phyloP scores from a whole-genome alignment of 2,888 invertebrate species.

The Elaeidobius kamerunicus region DNA sequence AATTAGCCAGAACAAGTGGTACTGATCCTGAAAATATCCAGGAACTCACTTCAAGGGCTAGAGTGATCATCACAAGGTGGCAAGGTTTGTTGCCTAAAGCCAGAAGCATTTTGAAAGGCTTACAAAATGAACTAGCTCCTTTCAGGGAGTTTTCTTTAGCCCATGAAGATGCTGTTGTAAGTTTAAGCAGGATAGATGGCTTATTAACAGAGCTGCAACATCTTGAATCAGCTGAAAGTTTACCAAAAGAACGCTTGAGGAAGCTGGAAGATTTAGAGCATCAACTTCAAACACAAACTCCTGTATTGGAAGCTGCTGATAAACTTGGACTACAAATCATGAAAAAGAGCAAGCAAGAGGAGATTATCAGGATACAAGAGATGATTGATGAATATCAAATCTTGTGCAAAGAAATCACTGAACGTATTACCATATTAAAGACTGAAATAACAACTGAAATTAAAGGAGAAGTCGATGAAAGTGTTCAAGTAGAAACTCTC shows the following conservation, averaged over 20 bases:
- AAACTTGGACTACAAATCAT: slow-evolving; percentile 59
- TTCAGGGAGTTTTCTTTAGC: slow-evolving; percentile 68
- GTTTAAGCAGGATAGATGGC: slow-evolving; percentile 69
- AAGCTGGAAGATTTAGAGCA: slow-evolving; percentile 56
- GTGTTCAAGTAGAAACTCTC: slow-evolving; percentile 69
- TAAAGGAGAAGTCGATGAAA: slow-evolving; percentile 55
- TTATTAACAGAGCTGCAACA: slow-evolving; percentile 68
- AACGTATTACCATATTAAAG: slow-evolving; percentile 52
- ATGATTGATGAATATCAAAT: slow-evolving; percentile 65
- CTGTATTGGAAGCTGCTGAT: slow-evolving; percentile 57
- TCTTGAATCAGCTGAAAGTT: slow-evolving; percentile 51
- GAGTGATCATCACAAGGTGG: slow-evolving; percentile 63
- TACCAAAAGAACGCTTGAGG: slow-evolving; percentile 49
- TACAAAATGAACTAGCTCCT: slow-evolving; percentile 58
- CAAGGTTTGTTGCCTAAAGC: slow-evolving; percentile 60
- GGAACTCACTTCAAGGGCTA: slow-evolving; percentile 58
- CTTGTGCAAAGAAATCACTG: slow-evolving; percentile 60
- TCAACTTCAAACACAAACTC: slow-evolving; percentile 55
- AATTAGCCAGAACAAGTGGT: slow-evolving; percentile 63
- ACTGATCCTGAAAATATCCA: slow-evolving; percentile 68
- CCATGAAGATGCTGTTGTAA: slow-evolving; percentile 68
- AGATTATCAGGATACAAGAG: slow-evolving; percentile 55
- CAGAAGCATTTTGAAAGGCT: slow-evolving; percentile 56
- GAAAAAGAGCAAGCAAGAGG: slow-evolving; percentile 55
- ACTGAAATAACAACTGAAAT: slow-evolving; percentile 46